Conservation (phyloP, 2,797 vertebrate genomes). For the Rhincodon typus region DNA sequence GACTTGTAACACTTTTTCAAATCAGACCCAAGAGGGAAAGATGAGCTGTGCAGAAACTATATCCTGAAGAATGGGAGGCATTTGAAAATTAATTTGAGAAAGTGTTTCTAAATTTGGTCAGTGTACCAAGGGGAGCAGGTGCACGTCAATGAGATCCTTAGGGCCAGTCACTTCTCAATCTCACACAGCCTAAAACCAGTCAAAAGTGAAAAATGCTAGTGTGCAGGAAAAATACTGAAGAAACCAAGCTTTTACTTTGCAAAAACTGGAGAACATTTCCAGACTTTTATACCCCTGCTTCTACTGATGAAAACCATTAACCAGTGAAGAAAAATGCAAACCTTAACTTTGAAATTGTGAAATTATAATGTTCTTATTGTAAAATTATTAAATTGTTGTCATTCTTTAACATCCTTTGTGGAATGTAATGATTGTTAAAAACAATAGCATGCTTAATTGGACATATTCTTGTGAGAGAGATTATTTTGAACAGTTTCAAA, state of each 20-base stretch:
- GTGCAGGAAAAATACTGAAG: not conserved
- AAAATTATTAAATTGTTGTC: not conserved
- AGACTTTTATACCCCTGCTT: not conserved
- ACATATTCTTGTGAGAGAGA: not conserved
- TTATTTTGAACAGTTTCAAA: not conserved
- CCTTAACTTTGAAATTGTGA: not conserved
- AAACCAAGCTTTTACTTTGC: not conserved
- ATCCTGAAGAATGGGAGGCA: conserved; percentile 34
- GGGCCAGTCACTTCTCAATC: not conserved
- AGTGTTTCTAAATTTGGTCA: conserved; percentile 35
- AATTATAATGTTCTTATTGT: not conserved
- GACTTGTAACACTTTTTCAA: not conserved
- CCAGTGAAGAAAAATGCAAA: not conserved
- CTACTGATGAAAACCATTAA: not conserved
- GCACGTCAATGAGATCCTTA: not conserved
- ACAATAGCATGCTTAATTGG: not conserved
- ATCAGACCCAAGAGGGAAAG: conserved; percentile 17
- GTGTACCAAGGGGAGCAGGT: not conserved
- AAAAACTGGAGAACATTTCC: not conserved
- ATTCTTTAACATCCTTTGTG: not conserved
- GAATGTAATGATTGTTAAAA: not conserved
- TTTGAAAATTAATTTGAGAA: conserved; percentile 34
- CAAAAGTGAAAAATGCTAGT: not conserved
- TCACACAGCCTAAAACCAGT: not conserved
- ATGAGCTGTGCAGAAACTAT: conserved; percentile 21